Evolutionary conservation across 2,888 invertebrate species (phyloP), one percentile per base, ranked within the genome.

Genomic region (Antheraea assamensis): DNA sequence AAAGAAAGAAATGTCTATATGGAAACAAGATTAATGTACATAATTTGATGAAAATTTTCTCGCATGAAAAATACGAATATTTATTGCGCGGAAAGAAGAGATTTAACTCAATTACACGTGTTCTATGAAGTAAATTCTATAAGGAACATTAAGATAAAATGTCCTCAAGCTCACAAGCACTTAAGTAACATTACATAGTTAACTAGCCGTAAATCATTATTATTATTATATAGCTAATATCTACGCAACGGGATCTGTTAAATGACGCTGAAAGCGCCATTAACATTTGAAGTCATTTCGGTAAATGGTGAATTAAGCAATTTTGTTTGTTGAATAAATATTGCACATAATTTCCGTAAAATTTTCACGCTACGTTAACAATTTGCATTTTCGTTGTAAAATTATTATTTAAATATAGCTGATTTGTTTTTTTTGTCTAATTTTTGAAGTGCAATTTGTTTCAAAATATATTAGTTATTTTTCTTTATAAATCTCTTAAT

Each of bases 221-320:
- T 76, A 76, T 78, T 76, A 76, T 61, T 61, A 61, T 27, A 61
- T 27, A 30, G 61, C 78, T 77, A 79, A 77, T 78, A 77, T 75
- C 77, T 76, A 76, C 73, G 75, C 75, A 74, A 35, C 68, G 68
- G 35, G 68, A 35, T n/a, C 76, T 78, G 78, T 79, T 81, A 83
- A 83, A 82, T 82, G 79, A 78, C 77, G 78, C 77, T 81, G 82
- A 85, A 82, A 85, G 83, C 78, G 68, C 35, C 68, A 68, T 68
- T 68, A 68, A 35, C 68, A n/a, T 68, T 68, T 68, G 68, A 80
- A 81, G 79, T 80, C 81, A 82, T 82, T 81, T 80, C 76, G 77
- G 81, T 81, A 80, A 82, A 84, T 82, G 81, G 81, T 79, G 79
- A 83, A 83, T 85, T 84, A 83, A 82, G 83, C 80, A 80, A 82